These are phyloP conservation scores for Enoplosus armatus DNA, from an alignment of 2,797 vertebrate species.

Conservation along the genomic window DNA sequence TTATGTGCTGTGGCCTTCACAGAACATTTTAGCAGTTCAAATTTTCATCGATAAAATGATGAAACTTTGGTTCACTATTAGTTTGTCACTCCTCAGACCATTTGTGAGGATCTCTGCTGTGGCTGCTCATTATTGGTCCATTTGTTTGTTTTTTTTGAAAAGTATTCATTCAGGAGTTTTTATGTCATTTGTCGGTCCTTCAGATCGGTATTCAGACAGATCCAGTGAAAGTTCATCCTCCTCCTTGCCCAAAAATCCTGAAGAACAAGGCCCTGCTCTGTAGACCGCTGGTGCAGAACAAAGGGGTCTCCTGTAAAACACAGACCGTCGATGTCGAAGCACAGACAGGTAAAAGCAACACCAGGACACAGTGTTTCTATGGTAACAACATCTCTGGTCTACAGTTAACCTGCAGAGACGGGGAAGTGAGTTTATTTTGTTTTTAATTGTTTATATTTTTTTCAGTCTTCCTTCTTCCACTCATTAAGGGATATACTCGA, in stretches of 20 bases:
- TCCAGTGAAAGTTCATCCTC: slow-evolving; percentile 79
- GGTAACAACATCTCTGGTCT: not conserved
- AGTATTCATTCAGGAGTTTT: not conserved
- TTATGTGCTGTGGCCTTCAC: not conserved
- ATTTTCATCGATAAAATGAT: not conserved
- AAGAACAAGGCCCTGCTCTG: slow-evolving; percentile 98
- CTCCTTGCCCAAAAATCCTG: slow-evolving; percentile 87
- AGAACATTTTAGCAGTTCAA: not conserved
- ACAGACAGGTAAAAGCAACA: slow-evolving; percentile 89
- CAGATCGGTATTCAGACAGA: slow-evolving; percentile 93
- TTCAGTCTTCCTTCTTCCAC: too few species aligned
- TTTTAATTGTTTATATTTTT: too few species aligned
- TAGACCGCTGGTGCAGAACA: slow-evolving; percentile 95
- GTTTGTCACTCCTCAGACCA: not conserved
- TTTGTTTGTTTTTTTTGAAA: not conserved
- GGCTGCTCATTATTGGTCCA: not conserved
- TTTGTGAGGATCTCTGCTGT: not conserved
- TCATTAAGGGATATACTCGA: too few species aligned
- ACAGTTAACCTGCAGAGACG: not conserved
- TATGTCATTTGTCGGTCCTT: not conserved
- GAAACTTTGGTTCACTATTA: not conserved
- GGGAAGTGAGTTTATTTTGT: not conserved
- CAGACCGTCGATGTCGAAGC: slow-evolving; percentile 89
- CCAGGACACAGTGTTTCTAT: not conserved
- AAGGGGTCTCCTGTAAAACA: slow-evolving; percentile 94